Conservation (phyloP, 2,113 vertebrate genomes). For the Leptobrachium leishanense region DNA sequence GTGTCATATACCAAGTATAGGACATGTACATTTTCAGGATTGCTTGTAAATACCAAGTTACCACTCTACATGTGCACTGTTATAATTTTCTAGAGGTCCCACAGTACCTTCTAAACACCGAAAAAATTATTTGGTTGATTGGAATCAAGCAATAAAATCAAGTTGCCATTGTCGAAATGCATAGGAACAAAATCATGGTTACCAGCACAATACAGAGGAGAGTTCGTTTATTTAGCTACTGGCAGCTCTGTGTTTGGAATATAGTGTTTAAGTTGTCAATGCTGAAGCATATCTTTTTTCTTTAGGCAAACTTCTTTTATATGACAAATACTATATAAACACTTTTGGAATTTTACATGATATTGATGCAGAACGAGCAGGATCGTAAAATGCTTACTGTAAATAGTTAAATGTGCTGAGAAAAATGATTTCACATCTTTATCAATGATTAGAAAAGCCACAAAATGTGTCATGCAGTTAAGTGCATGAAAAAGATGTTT, state of each 20-base stretch:
- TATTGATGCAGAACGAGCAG: slow-evolving; percentile 19
- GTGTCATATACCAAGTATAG: too few species aligned
- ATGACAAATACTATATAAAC: too few species aligned
- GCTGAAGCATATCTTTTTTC: slow-evolving; percentile 15
- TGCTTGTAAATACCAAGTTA: too few species aligned
- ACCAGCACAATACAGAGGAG: slow-evolving; percentile 14
- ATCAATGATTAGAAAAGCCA: background rate
- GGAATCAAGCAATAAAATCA: too few species aligned
- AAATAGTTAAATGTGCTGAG: background rate
- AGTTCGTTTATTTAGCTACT: slow-evolving; percentile 30
- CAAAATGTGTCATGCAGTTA: too few species aligned
- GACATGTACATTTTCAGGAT: too few species aligned
- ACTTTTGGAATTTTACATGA: slow-evolving; percentile 5
- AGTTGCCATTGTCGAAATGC: background rate
- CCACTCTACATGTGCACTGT: too few species aligned
- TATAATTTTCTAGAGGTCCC: too few species aligned
- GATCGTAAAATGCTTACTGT: background rate
- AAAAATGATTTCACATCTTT: background rate
- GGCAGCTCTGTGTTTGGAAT: slow-evolving; percentile 37
- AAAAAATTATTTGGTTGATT: too few species aligned
- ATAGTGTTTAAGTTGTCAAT: slow-evolving; percentile 39
- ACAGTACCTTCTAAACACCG: too few species aligned
- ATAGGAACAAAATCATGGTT: slow-evolving; percentile 29
- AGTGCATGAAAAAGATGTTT: too few species aligned
- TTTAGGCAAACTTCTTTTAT: slow-evolving; percentile 8